These are phyloP conservation scores for Labrus mixtus DNA, from an alignment of 2,113 vertebrate species.

Conservation along the genomic window DNA sequence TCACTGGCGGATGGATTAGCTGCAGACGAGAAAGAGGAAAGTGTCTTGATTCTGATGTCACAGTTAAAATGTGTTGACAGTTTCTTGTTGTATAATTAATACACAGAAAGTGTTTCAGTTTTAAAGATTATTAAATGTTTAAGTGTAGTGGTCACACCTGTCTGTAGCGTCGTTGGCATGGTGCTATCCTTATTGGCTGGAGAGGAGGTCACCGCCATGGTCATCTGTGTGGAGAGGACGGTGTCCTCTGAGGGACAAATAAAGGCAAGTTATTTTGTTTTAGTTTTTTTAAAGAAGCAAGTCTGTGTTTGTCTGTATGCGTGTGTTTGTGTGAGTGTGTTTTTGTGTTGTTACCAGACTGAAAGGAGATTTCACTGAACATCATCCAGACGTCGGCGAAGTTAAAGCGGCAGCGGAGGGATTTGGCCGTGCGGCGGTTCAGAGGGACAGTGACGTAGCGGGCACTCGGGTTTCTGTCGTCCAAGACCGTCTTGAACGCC, in stretches of 20 bases:
- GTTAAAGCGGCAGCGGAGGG: constrained; percentile 88
- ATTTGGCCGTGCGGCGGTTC: constrained; percentile 82
- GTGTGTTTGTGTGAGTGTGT: background rate
- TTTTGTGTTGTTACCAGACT: constrained; percentile 82
- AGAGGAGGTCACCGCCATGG: constrained; percentile 63
- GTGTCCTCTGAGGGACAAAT: constrained; percentile 76
- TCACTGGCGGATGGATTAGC: constrained; percentile 76
- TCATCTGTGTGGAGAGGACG: constrained; percentile 72
- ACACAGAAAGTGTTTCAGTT: background rate
- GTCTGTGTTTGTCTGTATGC: background rate
- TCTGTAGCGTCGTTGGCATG: constrained; percentile 36
- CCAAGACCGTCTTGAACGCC: constrained; percentile 86
- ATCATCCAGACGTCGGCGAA: constrained; percentile 94
- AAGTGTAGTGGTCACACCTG: constrained; percentile 44
- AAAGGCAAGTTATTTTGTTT: background rate
- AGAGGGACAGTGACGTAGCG: constrained; percentile 91
- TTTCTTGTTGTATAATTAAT: background rate
- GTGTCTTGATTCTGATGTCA: background rate
- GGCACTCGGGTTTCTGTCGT: constrained; percentile 92
- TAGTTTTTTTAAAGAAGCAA: background rate
- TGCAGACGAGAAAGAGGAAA: constrained; percentile 19
- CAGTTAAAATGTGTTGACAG: too few species aligned
- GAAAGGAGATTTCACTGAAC: constrained; percentile 94
- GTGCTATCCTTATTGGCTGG: constrained; percentile 11
- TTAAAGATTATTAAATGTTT: background rate